Percentiles rank a stretch among this genome's conserved stretches.
phyloP scores from a whole-genome alignment of 1,140 invertebrate genomes.

The Diabrotica virgifera region DNA sequence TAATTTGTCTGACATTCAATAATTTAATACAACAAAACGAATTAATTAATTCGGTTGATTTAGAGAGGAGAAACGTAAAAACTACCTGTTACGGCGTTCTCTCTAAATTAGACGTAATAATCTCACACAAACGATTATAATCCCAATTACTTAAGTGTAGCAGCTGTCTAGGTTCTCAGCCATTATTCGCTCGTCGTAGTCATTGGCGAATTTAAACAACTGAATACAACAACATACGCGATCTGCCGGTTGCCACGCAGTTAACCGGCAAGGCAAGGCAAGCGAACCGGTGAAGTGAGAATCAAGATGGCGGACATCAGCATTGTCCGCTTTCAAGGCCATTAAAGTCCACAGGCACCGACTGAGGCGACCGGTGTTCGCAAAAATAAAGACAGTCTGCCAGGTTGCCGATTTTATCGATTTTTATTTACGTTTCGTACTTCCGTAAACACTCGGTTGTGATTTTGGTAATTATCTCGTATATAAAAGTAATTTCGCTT shows the following conservation, averaged over 20 bases:
- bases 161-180: not conserved
- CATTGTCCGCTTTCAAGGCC: slow-evolving; percentile 1
- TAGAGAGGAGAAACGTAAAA: too few species aligned
- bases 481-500: too few species aligned
- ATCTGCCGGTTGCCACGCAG: not conserved
- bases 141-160: not conserved
- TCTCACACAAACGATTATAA: not conserved
- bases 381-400: not conserved
- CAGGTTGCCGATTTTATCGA: not conserved
- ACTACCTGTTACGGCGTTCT: too few species aligned
- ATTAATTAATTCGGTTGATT: too few species aligned
- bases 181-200: not conserved
- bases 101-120: too few species aligned
- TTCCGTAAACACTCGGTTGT: too few species aligned
- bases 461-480: too few species aligned
- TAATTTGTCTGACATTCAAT: too few species aligned
- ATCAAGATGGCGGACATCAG: not conserved
- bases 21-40: too few species aligned
- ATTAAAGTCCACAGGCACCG: not conserved
- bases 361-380: not conserved
- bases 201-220: not conserved
- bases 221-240: not conserved
- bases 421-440: not conserved
- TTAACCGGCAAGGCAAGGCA: not conserved
- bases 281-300: slow-evolving; percentile 1